phyloP scores from a whole-genome alignment of 2,888 invertebrate genomes.

The Venusia cambrica region DNA sequence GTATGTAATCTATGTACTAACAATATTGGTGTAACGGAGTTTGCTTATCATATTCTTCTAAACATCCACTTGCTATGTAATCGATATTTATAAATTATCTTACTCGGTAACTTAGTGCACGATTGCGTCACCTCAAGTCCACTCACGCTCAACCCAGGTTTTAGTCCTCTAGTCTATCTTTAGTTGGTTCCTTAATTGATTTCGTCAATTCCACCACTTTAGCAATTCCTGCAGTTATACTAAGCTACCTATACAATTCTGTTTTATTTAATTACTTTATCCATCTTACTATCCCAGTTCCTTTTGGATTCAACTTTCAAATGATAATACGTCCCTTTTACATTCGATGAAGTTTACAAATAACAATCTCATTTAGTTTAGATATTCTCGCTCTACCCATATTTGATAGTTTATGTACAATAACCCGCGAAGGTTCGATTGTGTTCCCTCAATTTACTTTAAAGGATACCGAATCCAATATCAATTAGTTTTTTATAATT shows the following conservation, averaged over 20 bases:
- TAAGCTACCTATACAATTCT: conserved; percentile 28
- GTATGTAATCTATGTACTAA: conserved; percentile 9
- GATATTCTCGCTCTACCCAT: conserved; percentile 43
- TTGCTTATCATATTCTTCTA: conserved; percentile 14
- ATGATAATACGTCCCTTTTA: conserved; percentile 20
- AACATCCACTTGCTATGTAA: conserved; percentile 18
- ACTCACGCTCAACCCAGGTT: conserved; percentile 30
- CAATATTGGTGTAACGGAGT: conserved; percentile 15
- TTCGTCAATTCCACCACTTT: conserved; percentile 65
- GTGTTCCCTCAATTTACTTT: conserved; percentile 69
- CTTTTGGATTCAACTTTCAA: conserved; percentile 9
- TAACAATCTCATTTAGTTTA: conserved; percentile 37
- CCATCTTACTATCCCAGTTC: conserved; percentile 15
- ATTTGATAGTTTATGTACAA: conserved; percentile 66
- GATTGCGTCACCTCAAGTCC: conserved; percentile 27
- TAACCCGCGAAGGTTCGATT: conserved; percentile 51
- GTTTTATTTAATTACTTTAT: conserved; percentile 29
- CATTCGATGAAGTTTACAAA: conserved; percentile 25
- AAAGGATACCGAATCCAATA: conserved; percentile 52
- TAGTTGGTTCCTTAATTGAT: conserved; percentile 64
- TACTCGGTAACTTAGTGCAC: conserved; percentile 9
- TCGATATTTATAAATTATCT: conserved; percentile 12
- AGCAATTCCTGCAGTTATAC: conserved; percentile 60
- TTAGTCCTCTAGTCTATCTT: conserved; percentile 40
- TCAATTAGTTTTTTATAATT: conserved; percentile 28